A percentile compares a stretch with the other conserved stretches of the same genome.
phyloP scores from a whole-genome alignment of 2,888 invertebrate species.

The Acrocyrtus sp. region DNA sequence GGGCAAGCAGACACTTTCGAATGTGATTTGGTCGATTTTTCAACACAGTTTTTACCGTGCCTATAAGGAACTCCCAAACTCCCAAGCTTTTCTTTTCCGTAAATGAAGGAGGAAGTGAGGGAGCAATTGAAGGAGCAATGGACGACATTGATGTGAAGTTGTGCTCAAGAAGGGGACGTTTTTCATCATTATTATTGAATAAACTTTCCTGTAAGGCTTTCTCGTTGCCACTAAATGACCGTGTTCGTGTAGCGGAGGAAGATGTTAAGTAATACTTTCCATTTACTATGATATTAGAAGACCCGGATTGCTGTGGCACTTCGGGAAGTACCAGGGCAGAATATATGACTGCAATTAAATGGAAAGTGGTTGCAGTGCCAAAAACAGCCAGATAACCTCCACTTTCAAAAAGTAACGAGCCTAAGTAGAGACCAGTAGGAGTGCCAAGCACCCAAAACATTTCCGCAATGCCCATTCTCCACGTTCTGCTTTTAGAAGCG shows the following conservation, averaged over 20 bases:
- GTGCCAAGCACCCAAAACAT: constrained; percentile 61
- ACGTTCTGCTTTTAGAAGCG: constrained; percentile 61
- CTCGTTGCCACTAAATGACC: constrained; percentile 61
- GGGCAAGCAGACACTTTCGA: constrained; percentile 59
- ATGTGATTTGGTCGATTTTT: constrained; percentile 60
- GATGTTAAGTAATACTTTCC: constrained; percentile 61
- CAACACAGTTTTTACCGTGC: constrained; percentile 58
- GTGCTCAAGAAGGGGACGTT: constrained; percentile 25
- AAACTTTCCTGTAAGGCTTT: constrained; percentile 19
- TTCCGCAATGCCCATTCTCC: constrained; percentile 62
- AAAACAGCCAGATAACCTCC: constrained; percentile 62
- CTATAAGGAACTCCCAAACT: constrained; percentile 58
- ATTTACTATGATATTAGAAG: constrained; percentile 34
- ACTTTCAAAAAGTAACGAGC: constrained; percentile 58
- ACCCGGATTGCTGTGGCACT: constrained; percentile 57
- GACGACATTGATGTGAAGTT: constrained; percentile 18
- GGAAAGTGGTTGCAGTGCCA: constrained; percentile 55
- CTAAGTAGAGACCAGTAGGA: constrained; percentile 58
- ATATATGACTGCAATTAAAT: constrained; percentile 58
- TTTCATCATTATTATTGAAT: constrained; percentile 45
- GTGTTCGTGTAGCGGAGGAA: constrained; percentile 34
- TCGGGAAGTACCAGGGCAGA: constrained; percentile 60
- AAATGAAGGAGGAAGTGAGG: neutral
- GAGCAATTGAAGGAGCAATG: constrained; percentile 8
- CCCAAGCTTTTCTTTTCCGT: constrained; percentile 25